Evolutionary conservation across 1,140 invertebrate species (phyloP).

Genomic region (Eubasilissa regina): DNA sequence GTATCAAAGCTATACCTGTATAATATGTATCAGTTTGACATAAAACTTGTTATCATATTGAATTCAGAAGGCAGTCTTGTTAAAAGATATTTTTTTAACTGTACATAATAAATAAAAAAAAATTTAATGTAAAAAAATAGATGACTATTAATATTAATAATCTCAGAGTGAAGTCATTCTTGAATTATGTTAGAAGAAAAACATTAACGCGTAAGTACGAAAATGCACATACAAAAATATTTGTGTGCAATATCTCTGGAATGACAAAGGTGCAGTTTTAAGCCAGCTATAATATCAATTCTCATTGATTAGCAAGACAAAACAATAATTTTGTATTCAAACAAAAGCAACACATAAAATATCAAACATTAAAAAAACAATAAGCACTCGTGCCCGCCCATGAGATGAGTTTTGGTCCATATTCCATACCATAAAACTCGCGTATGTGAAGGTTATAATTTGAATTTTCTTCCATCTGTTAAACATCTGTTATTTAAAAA

Average conservation of each 20-base stretch:
- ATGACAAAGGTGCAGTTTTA: neutral
- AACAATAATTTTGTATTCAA: slow-evolving; percentile 12
- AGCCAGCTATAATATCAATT: neutral
- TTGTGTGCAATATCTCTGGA: neutral
- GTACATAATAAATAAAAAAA: too few relatives aligned
- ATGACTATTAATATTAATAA: too few relatives aligned
- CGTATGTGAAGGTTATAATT: neutral
- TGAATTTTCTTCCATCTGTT: neutral
- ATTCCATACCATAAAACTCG: slow-evolving; percentile 6
- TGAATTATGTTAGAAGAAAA: too few relatives aligned
- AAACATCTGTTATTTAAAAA: neutral
- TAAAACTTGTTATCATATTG: too few relatives aligned
- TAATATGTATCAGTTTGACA: too few relatives aligned
- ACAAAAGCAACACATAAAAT: slow-evolving; percentile 37
- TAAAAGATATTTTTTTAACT: too few relatives aligned
- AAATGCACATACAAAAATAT: too few relatives aligned
- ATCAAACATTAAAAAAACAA: slow-evolving; percentile 15
- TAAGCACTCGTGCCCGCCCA: slow-evolving; percentile 10
- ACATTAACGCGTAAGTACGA: too few relatives aligned
- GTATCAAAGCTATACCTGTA: too few relatives aligned
- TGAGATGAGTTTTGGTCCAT: slow-evolving; percentile 35
- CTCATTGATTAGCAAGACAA: slow-evolving; percentile 30
- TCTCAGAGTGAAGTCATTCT: too few relatives aligned
- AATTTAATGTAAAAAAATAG: too few relatives aligned
- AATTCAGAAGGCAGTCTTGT: too few relatives aligned